phyloP scores from a whole-genome alignment of 92 coral and sea anemone species.

The Micromussa lordhowensis region DNA sequence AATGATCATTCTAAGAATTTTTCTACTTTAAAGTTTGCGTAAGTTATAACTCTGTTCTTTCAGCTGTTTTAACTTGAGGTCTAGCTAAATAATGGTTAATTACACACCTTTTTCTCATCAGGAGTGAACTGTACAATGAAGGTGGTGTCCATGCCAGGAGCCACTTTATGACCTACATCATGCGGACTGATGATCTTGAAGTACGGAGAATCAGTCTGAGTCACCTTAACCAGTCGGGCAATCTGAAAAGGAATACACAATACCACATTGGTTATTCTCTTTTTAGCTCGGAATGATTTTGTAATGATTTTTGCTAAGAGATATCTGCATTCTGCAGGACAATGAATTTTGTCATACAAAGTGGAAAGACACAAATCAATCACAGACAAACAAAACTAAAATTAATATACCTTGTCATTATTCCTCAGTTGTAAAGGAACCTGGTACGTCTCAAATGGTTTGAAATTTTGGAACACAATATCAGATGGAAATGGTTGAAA shows the following conservation, averaged over 20 bases:
- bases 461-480: constrained; percentile 96
- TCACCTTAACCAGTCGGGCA: constrained; percentile 96
- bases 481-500: constrained; percentile 99
- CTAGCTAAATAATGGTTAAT: background rate
- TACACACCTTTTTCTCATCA: constrained; percentile 90
- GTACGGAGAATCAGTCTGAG: constrained; percentile 98
- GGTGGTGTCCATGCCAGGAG: constrained; percentile 98
- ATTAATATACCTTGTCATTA: constrained; percentile 90
- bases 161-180: constrained; percentile 96
- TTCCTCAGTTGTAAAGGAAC: constrained; percentile 92
- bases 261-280: background rate
- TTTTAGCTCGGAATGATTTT: too few relatives aligned
- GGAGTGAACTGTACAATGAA: constrained; percentile 94
- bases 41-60: too few relatives aligned
- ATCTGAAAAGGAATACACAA: constrained; percentile 49
- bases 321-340: too few relatives aligned
- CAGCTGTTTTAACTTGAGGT: background rate
- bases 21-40: too few relatives aligned
- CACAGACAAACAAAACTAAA: background rate
- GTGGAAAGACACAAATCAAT: background rate
- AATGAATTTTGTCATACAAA: background rate
- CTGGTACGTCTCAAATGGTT: constrained; percentile 88
- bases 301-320: too few relatives aligned
- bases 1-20: too few relatives aligned
- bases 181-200: constrained; percentile 96